Evolutionary conservation across 2,888 invertebrate genomes (phyloP), one percentile per base, ranked within the genome.

Genomic region (Melikaiella ostensackeni): DNA sequence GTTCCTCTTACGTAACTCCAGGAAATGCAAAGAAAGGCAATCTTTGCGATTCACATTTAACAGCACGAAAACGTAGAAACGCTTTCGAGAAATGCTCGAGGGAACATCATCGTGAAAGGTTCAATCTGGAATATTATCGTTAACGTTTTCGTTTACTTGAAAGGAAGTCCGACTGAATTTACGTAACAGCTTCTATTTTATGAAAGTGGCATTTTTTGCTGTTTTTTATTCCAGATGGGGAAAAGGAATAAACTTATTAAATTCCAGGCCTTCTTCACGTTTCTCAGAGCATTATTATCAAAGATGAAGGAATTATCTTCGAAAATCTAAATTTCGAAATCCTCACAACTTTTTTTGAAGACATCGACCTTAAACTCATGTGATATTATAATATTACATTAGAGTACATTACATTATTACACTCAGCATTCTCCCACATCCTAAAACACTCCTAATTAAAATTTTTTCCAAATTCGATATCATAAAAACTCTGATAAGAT

Each of bases 41-140:
- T 70, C 42, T 30, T 50, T 11, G 27, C 6, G n/a, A 70, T 70
- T 70, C n/a, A 7, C 19, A 50, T 46, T 30, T 50, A 46, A 70
- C 27, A 70, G 63, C 35, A 50, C 24, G 46, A 46, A 50, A 70
- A 46, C 19, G 46, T 42, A 13, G 30, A 50, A 46, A 70, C 16
- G n/a, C 11, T 46, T 30, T 30, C 30, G 42, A 50, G 46, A 30
- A 46, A 27, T 46, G 27, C 46, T 70, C 70, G 9, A 66, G 38
- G 24, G 66, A 66, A 24, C 19, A 66, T 66, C 66, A 66, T 30
- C 19, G 19, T 70, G 46, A 70, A 55, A 70, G 70, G 46, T 70
- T 70, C 70, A 70, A 70, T 70, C 30, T 46, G n/a, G 70, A 70
- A 55, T 70, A 70, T 70, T 70, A 70, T 70, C 70, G 70, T 70